Evolutionary conservation across 2,113 vertebrate genomes (phyloP), one percentile per base, ranked within the genome.

Genomic region (Myocastor coypus): DNA sequence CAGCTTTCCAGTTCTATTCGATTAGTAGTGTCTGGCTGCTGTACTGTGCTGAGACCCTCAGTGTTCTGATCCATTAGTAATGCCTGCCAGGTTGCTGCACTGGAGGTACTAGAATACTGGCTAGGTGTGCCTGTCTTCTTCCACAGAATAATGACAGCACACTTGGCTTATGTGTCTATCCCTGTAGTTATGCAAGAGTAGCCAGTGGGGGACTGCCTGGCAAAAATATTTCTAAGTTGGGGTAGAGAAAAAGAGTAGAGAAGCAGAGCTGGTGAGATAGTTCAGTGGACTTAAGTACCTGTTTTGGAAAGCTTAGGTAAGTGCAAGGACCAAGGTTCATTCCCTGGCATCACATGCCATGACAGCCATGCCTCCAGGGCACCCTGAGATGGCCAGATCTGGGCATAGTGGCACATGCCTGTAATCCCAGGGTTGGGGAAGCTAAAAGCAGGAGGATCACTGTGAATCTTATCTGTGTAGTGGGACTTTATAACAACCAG

Each of bases 21-120:
- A 32, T 16, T 89, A 63, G 57, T 46, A 19, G 0, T 30, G 50
- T 69, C 22, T 96, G 73, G 28, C 87, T 81, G 32, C 32, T 93
- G 77, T 61, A 81, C 34, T 1, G 7, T 55, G 24, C 2, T 22
- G 83, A 91, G 84, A 40, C 37, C 37, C n/a, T 9, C 68, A 82
- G 26, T 46, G 30, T 95, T 28, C 66, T 52, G 55, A 80, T 61
- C 75, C 50, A 86, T 92, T 73, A 89, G 57, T 63, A 30, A 88
- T 83, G 83, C 28, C 91, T 91, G 66, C 7, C 50, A 50, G 42
- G 89, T 14, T 34, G 80, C 32, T 61, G 68, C 52, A 13, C 10
- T 1, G 1, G 52, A 20, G 22, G 59, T 2, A 7, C 16, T 26
- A 14, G 13, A 0, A 8, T 42, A 3, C 10, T 34, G 46, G 85